These are phyloP conservation scores for Petrolisthes manimaculis DNA, from an alignment of 2,888 invertebrate species.

Conservation along the genomic window DNA sequence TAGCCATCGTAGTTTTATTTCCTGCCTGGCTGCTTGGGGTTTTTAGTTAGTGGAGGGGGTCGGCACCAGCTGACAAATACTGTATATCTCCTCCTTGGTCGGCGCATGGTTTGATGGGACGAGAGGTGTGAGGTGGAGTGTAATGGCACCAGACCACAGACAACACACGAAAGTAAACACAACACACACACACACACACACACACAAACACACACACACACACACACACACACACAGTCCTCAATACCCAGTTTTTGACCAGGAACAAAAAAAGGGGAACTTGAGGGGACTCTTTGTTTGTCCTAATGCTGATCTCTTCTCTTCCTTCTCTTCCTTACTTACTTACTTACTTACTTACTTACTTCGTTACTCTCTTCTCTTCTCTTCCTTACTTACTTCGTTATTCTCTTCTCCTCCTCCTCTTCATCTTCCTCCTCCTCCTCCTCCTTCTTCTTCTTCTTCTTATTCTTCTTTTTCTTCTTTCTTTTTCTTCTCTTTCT, in stretches of 20 bases:
- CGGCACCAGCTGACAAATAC: no score
- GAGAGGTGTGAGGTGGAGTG: background rate
- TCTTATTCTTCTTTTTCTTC: no score
- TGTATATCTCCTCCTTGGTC: no score
- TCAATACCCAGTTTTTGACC: background rate
- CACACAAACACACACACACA: no score
- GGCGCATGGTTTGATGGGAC: background rate
- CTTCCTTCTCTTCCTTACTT: background rate
- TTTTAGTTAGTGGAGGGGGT: no score
- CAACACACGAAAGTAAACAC: no score
- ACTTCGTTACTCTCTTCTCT: no score
- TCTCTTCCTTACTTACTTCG: background rate
- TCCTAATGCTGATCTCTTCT: background rate
- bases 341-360: background rate
- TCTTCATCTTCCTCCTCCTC: background rate
- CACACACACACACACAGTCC: no score
- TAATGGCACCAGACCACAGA: background rate
- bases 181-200: no score
- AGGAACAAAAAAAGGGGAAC: background rate
- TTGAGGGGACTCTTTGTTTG: background rate
- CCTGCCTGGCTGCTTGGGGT: no score
- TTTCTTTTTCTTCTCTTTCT: background rate
- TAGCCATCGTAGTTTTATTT: no score
- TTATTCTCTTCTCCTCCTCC: background rate
- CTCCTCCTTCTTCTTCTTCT: background rate